A percentile compares a stretch with the other conserved stretches of the same genome.
These are phyloP conservation scores for Rhizoglyphus robini DNA, from an alignment of 1,140 invertebrate genomes.

Conservation along the genomic window DNA sequence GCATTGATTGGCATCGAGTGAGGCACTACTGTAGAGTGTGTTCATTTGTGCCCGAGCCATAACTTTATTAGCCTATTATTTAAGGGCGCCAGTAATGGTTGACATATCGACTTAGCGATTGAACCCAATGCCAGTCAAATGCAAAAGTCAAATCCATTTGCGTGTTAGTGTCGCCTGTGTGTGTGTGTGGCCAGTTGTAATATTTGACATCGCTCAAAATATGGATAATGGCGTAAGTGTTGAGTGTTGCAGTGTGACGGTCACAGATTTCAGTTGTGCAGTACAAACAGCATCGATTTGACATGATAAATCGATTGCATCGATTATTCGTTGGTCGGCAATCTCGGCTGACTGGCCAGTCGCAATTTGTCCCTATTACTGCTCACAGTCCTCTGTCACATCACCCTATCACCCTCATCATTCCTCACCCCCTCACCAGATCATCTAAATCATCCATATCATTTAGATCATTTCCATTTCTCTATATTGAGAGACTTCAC, in stretches of 20 bases:
- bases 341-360: neutral
- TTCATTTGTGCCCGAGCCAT: neutral
- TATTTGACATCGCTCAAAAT: neutral
- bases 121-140: no score
- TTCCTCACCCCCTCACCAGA: no score
- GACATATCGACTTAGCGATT: conserved; percentile 14
- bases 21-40: neutral
- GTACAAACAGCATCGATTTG: neutral
- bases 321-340: neutral
- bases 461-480: no score
- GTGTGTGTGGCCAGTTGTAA: neutral
- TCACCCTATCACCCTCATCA: no score
- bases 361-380: neutral
- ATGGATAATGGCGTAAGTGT: neutral
- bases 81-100: conserved; percentile 9
- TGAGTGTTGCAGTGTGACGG: neutral
- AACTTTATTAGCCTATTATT: conserved; percentile 15
- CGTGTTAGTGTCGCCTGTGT: neutral
- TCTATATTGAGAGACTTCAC: no score
- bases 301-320: conserved; percentile 10
- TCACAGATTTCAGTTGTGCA: neutral
- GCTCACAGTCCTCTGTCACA: no score
- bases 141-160: conserved; percentile 9
- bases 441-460: no score
- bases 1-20: neutral